A percentile compares a stretch with the other conserved stretches of the same genome.
phyloP scores from a whole-genome alignment of 2,113 vertebrate species.

The Poeciliopsis prolifica region DNA sequence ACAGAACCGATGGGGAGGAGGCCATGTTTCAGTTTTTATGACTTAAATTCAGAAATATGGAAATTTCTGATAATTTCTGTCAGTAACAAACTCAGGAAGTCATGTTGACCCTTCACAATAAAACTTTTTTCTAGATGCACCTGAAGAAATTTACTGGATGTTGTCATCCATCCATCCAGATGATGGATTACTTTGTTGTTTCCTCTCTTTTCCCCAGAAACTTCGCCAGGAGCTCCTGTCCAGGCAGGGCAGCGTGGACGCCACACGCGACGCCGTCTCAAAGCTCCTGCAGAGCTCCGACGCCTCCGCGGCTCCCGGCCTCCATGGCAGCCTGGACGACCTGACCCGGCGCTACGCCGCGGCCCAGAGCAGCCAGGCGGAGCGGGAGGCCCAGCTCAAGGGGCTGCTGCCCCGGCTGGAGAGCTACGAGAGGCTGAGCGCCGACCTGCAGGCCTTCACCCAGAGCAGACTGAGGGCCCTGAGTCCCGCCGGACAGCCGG shows the following conservation, averaged over 20 bases:
- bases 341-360: conserved; percentile 79
- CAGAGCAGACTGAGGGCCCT: conserved; percentile 82
- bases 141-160: too few relatives aligned
- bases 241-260: conserved; percentile 90
- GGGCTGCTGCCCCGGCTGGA: conserved; percentile 88
- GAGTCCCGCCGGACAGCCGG: conserved; percentile 87
- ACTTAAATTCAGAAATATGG: too few relatives aligned
- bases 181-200: background rate
- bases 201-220: conserved; percentile 80
- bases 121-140: too few relatives aligned
- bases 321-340: conserved; percentile 84
- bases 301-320: conserved; percentile 80
- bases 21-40: too few relatives aligned
- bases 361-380: conserved; percentile 83
- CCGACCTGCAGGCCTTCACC: conserved; percentile 85
- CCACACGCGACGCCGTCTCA: conserved; percentile 88
- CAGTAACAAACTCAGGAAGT: too few relatives aligned
- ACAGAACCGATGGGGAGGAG: too few relatives aligned
- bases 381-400: conserved; percentile 84
- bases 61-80: too few relatives aligned
- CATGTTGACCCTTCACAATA: too few relatives aligned
- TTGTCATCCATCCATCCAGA: too few relatives aligned
- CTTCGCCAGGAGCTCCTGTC: conserved; percentile 92
- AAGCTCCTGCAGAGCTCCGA: conserved; percentile 87
- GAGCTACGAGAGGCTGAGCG: conserved; percentile 86